These are phyloP conservation scores for Drosophila nr. fundita DNA, from an alignment of 2,888 invertebrate species.

Conservation along the genomic window DNA sequence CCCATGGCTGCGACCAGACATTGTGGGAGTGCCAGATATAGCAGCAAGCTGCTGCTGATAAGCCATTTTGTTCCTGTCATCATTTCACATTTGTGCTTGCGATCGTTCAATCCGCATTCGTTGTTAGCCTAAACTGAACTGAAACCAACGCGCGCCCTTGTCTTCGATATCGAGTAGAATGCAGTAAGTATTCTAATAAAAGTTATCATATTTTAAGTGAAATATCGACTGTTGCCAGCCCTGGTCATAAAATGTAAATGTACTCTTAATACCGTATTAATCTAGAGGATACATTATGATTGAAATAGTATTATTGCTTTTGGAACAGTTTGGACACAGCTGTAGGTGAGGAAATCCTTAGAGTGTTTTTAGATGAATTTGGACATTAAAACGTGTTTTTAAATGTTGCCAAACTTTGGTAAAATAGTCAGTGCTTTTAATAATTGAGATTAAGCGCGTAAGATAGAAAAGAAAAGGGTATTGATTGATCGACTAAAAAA, in stretches of 20 bases:
- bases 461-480: neutral
- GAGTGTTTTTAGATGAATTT: neutral
- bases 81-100: neutral
- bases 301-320: neutral
- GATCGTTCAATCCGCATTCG: neutral
- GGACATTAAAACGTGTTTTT: neutral
- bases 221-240: neutral
- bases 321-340: too few relatives aligned
- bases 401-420: too few relatives aligned
- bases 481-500: neutral
- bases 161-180: neutral
- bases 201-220: neutral
- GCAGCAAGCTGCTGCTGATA: constrained; percentile 55
- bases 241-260: neutral
- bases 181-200: neutral
- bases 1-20: constrained; percentile 32
- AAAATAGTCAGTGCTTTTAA: too few relatives aligned
- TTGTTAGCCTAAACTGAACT: constrained; percentile 29
- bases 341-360: too few relatives aligned
- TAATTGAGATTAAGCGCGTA: neutral
- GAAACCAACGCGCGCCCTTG: constrained; percentile 14
- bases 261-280: neutral
- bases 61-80: constrained; percentile 32
- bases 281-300: neutral
- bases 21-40: constrained; percentile 29